Evolutionary conservation across 1,140 invertebrate species (phyloP).

Genomic region (Neelides sp.): DNA sequence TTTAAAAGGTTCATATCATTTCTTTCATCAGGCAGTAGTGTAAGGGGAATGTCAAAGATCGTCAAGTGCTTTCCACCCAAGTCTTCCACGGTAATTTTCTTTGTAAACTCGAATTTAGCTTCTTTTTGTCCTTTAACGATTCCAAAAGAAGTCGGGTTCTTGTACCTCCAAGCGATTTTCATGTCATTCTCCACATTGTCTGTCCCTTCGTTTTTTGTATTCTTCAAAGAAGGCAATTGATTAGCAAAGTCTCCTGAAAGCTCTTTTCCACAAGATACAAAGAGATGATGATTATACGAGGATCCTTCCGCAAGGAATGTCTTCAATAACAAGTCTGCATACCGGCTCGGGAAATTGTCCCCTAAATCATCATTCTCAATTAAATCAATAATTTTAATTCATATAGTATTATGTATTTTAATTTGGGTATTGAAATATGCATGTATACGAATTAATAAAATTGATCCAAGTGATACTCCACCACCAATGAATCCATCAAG

Average conservation of each 20-base stretch:
- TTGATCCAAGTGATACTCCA: slow-evolving; percentile 20
- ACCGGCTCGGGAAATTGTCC: slow-evolving; percentile 21
- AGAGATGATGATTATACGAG: slow-evolving; percentile 23
- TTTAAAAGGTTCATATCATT: slow-evolving; percentile 10
- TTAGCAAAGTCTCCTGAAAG: slow-evolving; percentile 7
- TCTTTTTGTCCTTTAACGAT: slow-evolving; percentile 7
- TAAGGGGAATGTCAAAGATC: background rate
- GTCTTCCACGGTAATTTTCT: slow-evolving; percentile 11
- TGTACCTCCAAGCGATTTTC: slow-evolving; percentile 28
- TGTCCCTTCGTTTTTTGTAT: background rate
- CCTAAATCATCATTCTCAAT: slow-evolving; percentile 12
- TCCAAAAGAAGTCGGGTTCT: background rate
- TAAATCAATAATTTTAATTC: background rate
- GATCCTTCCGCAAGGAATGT: slow-evolving; percentile 27
- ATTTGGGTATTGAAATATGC: background rate
- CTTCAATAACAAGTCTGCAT: slow-evolving; percentile 26
- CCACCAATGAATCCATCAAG: slow-evolving; percentile 24
- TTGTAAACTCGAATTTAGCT: slow-evolving; percentile 26
- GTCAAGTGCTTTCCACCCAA: slow-evolving; percentile 10
- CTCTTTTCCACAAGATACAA: slow-evolving; percentile 12
- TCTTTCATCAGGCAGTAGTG: slow-evolving; percentile 7
- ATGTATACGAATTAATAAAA: slow-evolving; percentile 25
- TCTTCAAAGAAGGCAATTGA: slow-evolving; percentile 16
- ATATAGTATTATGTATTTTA: background rate
- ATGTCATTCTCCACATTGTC: slow-evolving; percentile 7